Evolutionary conservation across 2,797 vertebrate species (phyloP).

Genomic region (Syndactyla subalaris): DNA sequence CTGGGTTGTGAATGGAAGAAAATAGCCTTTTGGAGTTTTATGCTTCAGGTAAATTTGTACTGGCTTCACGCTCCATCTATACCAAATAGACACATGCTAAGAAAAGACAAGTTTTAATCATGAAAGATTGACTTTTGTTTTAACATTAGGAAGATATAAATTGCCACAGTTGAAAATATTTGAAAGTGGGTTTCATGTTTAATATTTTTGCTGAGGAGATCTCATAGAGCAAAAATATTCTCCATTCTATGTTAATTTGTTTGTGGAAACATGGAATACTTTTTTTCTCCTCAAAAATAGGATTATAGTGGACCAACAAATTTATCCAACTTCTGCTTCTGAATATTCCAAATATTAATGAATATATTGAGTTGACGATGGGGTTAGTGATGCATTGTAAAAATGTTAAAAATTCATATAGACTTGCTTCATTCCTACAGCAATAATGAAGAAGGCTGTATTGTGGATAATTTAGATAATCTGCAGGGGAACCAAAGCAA

Average conservation of each 20-base stretch:
- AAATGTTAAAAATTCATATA: neutral
- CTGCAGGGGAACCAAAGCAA: slow-evolving; percentile 25
- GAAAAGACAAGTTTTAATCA: neutral
- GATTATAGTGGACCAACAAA: neutral
- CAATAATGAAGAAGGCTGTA: slow-evolving; percentile 16
- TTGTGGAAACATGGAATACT: neutral
- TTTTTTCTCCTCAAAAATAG: neutral
- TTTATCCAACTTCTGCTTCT: neutral
- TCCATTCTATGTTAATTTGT: neutral
- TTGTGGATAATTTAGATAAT: slow-evolving; percentile 52
- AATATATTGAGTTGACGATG: neutral
- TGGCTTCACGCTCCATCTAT: neutral
- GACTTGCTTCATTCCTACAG: neutral
- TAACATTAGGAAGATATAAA: neutral
- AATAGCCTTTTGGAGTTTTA: neutral
- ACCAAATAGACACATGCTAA: neutral
- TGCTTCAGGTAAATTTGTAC: neutral
- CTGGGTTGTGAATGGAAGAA: neutral
- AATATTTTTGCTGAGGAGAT: neutral
- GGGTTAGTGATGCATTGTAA: neutral
- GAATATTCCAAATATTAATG: slow-evolving; percentile 11
- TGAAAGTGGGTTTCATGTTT: neutral
- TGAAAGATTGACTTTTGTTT: neutral
- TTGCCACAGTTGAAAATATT: neutral
- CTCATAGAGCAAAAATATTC: neutral